Evolutionary conservation across 2,797 vertebrate species (phyloP), one percentile per base, ranked within the genome.

Genomic region (Hipposideros larvatus): DNA sequence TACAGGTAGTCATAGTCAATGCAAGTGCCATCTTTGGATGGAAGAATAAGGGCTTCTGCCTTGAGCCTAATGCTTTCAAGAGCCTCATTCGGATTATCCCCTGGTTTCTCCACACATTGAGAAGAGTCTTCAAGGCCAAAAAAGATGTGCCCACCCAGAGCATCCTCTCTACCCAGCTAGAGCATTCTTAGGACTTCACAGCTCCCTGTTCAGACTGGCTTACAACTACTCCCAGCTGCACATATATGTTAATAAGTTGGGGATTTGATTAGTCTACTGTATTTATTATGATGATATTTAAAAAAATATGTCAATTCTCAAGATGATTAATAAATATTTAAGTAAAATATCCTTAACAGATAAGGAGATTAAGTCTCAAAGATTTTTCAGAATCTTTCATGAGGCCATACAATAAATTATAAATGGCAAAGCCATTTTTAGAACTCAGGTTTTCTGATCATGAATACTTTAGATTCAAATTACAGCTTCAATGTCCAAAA

Each of bases 261-360:
- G 48, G 5, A 77, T 91, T 90, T 94, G 46, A 66, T 90, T 90
- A 53, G 24, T 74, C 14, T 92, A 28, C 43, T 73, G 1, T 75
- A 89, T 74, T 90, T 78, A 63, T 86, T 65, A 90, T 65, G 22
- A 87, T 80, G 5, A 68, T 80, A 28, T 87, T 87, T 90, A 87
- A 75, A 24, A 91, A 93, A 93, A 91, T 87, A 77, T n/a, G 10
- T 63, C 79, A 85, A 89, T 31, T 68, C 11, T 70, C 5, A 96
- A 83, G 53, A 85, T 70, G 26, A 89, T 11, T 84, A 26, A 86
- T 41, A 71, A 94, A 91, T 92, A 48, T 74, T 95, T 79, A 4
- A 78, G 28, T 57, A 87, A 86, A 74, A 65, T 75, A 78, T 26
- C 7, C 80, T 94, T 96, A 63, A 66, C 4, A 75, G 41, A 82